These are phyloP conservation scores for Palythoa caribaeorum DNA, from an alignment of 92 coral and sea anemone species.

Conservation along the genomic window DNA sequence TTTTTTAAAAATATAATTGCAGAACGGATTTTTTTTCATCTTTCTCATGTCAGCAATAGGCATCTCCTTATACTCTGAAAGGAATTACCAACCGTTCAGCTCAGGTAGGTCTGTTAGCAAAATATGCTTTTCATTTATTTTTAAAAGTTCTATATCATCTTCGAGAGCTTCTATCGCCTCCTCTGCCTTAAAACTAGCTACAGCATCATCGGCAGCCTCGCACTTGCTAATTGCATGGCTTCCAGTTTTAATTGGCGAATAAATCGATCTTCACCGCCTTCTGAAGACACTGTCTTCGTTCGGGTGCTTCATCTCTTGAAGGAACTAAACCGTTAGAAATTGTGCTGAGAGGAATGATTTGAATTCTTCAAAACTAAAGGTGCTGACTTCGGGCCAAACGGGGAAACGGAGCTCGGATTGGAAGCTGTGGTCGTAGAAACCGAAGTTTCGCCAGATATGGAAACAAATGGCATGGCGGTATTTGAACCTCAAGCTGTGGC, in stretches of 20 bases:
- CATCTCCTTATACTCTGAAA: slow-evolving; percentile 10
- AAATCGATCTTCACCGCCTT: slow-evolving; percentile 52
- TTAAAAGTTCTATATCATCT: not conserved
- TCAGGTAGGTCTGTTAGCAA: not conserved
- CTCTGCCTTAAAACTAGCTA: not conserved
- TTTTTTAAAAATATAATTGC: not conserved
- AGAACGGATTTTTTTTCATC: slow-evolving; percentile 4
- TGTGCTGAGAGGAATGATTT: not conserved
- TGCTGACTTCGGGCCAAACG: not conserved
- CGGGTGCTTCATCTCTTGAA: not conserved
- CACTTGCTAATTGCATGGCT: not conserved
- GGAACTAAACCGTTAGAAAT: not conserved
- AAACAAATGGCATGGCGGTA: not conserved
- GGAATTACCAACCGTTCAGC: slow-evolving; percentile 17
- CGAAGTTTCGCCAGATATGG: not conserved
- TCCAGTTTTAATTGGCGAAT: slow-evolving; percentile 19
- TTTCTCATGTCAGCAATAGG: not conserved
- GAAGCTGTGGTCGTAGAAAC: not conserved
- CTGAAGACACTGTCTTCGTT: not conserved
- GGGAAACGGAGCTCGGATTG: not conserved
- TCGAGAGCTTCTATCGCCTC: slow-evolving; percentile 37
- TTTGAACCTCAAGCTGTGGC: not conserved
- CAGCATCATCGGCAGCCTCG: slow-evolving; percentile 13
- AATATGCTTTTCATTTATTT: not conserved
- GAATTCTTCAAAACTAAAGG: not conserved